Percentiles rank a stretch among this genome's conserved stretches.
phyloP scores from a whole-genome alignment of 2,888 invertebrate genomes.

The Theretra japonica region DNA sequence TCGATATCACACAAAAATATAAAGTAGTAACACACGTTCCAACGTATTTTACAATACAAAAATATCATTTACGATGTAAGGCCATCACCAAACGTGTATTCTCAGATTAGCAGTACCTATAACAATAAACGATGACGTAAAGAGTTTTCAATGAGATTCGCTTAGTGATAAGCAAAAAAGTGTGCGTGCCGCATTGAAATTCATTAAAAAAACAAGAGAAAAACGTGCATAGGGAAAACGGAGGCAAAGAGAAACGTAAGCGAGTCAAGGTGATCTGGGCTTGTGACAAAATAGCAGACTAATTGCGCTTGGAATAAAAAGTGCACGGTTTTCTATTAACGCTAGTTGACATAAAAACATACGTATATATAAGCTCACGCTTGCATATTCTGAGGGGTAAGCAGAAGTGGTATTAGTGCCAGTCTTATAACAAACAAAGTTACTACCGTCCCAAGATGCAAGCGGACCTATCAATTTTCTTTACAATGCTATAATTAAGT shows the following conservation, averaged over 20 bases:
- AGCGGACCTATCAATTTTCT: too few relatives aligned
- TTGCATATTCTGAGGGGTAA: too few relatives aligned
- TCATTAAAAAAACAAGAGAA: background rate
- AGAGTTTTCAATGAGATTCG: background rate
- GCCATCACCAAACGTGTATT: background rate
- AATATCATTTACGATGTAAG: background rate
- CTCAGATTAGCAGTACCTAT: background rate
- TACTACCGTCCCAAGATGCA: too few relatives aligned
- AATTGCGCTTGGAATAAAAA: background rate
- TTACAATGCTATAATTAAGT: too few relatives aligned
- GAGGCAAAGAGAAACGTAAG: constrained; percentile 3
- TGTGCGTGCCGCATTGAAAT: background rate
- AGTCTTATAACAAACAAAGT: too few relatives aligned
- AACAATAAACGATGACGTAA: background rate
- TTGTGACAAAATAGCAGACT: constrained; percentile 15
- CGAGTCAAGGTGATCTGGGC: constrained; percentile 20
- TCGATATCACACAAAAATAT: too few relatives aligned
- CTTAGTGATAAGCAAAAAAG: constrained; percentile 4
- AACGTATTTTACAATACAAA: background rate
- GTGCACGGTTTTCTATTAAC: background rate
- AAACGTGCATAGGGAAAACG: constrained; percentile 10
- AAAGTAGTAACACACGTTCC: too few relatives aligned
- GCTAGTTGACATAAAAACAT: background rate
- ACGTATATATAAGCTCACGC: too few relatives aligned
- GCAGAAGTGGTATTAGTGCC: too few relatives aligned